Base-by-base conservation (phyloP, 2,888 invertebrate species). In the Polydrusus pterygomalis region DNA sequence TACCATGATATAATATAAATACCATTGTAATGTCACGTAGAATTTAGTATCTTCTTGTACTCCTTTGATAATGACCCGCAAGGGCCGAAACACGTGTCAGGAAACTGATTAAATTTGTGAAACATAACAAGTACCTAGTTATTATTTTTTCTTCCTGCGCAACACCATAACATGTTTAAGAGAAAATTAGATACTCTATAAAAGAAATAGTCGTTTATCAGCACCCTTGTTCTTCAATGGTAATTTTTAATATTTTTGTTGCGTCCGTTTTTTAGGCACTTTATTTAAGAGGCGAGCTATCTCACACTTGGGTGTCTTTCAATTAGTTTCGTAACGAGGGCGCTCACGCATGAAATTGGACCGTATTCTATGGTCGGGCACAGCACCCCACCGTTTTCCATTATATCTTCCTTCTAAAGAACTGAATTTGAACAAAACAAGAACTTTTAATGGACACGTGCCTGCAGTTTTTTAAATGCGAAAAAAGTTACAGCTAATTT, bases 281-380 rank as follows among this genome's bases (percentile, higher is more conserved):
- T 78, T 79, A 78, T 74, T 62, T 74, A 77, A 76, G 70, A 75
- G 76, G 74, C 77, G 47, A 63, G 64, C 49, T 63, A 70, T 70
- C 51, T 68, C 68, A 68, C 68, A 68, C 68, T 68, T 68, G 70
- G 71, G 63, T 63, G 71, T 71, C 54, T 74, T 74, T 74, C 69
- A 69, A 74, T 74, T 74, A 74, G 68, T 74, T 72, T 64, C 54
- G 72, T 72, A 40, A 65, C 58, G 72, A 43, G 18, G 43, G 40
- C 54, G 43, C 34, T 63, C 74, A 74, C 68, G 69, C 68, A 60
- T 74, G 69, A 74, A 74, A 74, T 74, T 74, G 74, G 63, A 69
- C 63, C 38, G 51, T 68, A 54, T 54, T 54, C 56, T 54, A 40
- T 54, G 18, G 68, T 34, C n/a, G 54, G 38, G 38, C 17, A 18